Base-by-base conservation (phyloP, 2,797 vertebrate genomes). In the Perodicticus potto region DNA sequence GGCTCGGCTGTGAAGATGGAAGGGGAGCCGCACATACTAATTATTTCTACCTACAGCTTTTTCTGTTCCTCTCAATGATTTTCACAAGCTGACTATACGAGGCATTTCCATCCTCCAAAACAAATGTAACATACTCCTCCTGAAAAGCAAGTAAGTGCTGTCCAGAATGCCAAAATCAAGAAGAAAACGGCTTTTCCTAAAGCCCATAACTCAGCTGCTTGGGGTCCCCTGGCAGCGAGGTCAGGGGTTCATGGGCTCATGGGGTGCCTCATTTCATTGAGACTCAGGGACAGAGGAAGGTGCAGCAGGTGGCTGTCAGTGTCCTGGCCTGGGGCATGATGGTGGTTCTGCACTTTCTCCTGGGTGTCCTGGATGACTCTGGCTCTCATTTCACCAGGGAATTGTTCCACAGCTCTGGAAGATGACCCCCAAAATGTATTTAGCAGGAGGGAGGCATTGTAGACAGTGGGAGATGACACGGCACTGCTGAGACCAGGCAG, bases 321-420 rank as follows among this genome's bases (percentile, higher is more conserved):
- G 2, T 74, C 7, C 5, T 5, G 49, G 17, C 13, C 34, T 17
- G 0, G 10, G 2, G 11, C 16, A 3, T 7, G 27, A 3, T 34
- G 67, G 76, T 2, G 53, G 23, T 32, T 32, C 59, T 7, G 1
- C 0, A 5, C 17, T 0, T 13, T n/a, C 5, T 37, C 27, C 67
- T 40, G 13, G 0, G 40, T 20, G 40, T 40, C 16, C 2, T 3
- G 45, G 73, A 7, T 0, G 1, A 16, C 7, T 23, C 2, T 7
- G 65, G 32, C 45, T 76, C 32, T 84, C 37, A 32, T 4, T 76
- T 57, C 61, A 40, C 14, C 7, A 3, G n/a, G 37, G 22, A 70
- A 4, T 61, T 43, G 7, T 12, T 20, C 55, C 32, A 2, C 2
- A 2, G 13, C 7, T 73, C 55, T 27, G 32, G n/a, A 73, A 45